phyloP scores from a whole-genome alignment of 2,113 vertebrate species.

The Felis chaus region DNA sequence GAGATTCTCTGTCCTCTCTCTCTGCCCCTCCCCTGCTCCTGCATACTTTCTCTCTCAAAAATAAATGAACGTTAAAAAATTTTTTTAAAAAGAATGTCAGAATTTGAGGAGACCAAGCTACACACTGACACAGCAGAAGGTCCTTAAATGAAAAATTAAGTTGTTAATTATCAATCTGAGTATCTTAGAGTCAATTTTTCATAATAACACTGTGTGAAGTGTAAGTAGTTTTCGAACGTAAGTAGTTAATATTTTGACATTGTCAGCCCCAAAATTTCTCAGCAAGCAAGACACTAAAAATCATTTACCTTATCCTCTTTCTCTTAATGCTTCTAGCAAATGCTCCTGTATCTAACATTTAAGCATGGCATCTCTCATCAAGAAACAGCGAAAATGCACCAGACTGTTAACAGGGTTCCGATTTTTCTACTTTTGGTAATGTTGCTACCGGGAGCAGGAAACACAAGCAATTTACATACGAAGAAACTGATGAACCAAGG shows the following conservation, averaged over 20 bases:
- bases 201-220: not conserved
- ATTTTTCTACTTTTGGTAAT: not conserved
- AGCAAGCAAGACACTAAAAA: conserved; percentile 22
- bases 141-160: conserved; percentile 23
- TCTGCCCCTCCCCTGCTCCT: too few relatives aligned
- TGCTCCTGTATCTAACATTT: not conserved
- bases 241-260: not conserved
- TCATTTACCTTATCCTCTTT: not conserved
- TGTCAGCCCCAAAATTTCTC: not conserved
- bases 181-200: not conserved
- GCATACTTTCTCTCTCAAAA: too few relatives aligned
- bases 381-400: not conserved
- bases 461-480: not conserved
- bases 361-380: not conserved
- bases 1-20: too few relatives aligned
- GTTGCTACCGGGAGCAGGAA: not conserved
- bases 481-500: not conserved
- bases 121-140: not conserved
- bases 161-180: not conserved
- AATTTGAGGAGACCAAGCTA: not conserved
- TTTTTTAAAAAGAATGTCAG: not conserved
- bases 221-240: not conserved
- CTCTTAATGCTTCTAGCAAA: not conserved
- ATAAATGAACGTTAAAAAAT: too few relatives aligned
- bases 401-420: not conserved